These are phyloP conservation scores for Pedionomus torquatus DNA, from an alignment of 2,113 vertebrate species.

Conservation along the genomic window DNA sequence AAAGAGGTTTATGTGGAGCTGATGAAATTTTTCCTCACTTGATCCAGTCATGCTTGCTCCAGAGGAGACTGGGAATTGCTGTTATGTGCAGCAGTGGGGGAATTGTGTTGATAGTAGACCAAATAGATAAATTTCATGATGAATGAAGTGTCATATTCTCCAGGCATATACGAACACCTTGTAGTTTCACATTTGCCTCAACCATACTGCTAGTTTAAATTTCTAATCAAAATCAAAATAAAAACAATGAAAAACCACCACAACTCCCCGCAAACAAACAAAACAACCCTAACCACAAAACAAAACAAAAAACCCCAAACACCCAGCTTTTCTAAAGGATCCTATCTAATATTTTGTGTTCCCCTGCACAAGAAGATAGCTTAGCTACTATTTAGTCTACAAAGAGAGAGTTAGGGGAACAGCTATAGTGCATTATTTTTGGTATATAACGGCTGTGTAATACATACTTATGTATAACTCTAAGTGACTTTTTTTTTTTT, in stretches of 20 bases:
- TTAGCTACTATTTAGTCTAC: not conserved
- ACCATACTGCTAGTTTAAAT: not conserved
- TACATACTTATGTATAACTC: not conserved
- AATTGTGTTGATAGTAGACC: not conserved
- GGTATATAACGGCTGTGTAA: not conserved
- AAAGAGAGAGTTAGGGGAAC: not conserved
- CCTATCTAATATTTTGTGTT: not conserved
- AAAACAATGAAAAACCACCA: too few relatives aligned
- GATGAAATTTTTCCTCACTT: not conserved
- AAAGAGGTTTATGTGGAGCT: not conserved
- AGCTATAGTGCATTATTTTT: not conserved
- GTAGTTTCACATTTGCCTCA: not conserved
- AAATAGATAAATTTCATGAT: not conserved
- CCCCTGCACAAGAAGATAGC: not conserved
- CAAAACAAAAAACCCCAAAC: not conserved
- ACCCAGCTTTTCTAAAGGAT: not conserved
- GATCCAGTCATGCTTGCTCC: not conserved
- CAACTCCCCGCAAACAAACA: not conserved
- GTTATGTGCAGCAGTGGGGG: not conserved
- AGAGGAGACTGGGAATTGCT: not conserved
- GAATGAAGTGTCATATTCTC: not conserved
- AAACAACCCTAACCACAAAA: not conserved
- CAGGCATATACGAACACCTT: not conserved
- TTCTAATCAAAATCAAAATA: not conserved
- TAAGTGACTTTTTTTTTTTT: not conserved